Evolutionary conservation across 2,797 vertebrate genomes (phyloP), one percentile per base, ranked within the genome.

Genomic region (Carcharodon carcharias): DNA sequence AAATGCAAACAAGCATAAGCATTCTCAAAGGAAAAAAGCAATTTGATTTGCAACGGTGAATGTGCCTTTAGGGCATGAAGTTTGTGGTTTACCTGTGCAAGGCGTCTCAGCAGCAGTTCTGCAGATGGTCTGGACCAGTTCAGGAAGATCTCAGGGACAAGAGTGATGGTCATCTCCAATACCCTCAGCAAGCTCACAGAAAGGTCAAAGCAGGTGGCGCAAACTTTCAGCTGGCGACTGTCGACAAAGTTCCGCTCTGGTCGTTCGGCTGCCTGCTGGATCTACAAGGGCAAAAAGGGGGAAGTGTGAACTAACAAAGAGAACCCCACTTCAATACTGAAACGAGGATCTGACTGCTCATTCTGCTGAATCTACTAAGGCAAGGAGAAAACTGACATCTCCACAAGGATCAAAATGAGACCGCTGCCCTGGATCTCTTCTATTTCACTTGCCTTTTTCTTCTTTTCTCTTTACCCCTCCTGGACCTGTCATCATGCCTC

Each of bases 151-250:
- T 99, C 98, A 0, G 99, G 99, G 0, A 99, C 99, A 97, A 99
- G 97, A 0, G 99, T 99, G 96, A 99, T 98, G 0, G 99, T 99
- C 99, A 99, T 99, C 97, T 99, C 99, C 97, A 99, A 97, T 95
- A 99, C 99, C 0, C 99, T 98, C 96, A 99, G 98, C 97, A 99
- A 97, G 97, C 99, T 99, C 97, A 99, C 99, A 0, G 99, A 99
- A 96, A 99, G 98, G 98, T 99, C 99, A n/a, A 99, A 99, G 98
- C 99, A 99, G 31, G 99, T 99, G 54, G 99, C 99, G 0, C 99
- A 99, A 96, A 99, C 99, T 97, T 99, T 99, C 96, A 99, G 98
- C 97, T 99, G 99, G 92, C 99, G 98, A 26, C 99, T 99, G 98
- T 99, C 99, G 96, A 99, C 99, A 0, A 99, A 99, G 97, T 99